Base-by-base conservation (phyloP, 1,140 invertebrate species). In the Aleiodes sp. region DNA sequence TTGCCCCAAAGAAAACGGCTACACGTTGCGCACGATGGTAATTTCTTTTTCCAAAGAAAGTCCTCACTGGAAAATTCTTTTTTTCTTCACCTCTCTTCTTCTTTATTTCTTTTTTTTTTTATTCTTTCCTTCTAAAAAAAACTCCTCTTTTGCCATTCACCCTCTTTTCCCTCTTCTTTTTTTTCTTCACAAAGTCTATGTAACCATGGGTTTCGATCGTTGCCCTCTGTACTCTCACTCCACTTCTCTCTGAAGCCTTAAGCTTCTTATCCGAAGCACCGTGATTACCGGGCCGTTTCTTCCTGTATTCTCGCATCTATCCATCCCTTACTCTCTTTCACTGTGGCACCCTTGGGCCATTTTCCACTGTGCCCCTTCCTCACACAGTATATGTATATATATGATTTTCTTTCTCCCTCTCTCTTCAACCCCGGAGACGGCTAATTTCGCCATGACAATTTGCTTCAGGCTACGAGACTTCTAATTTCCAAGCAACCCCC, bases 241-340 rank as follows among this genome's bases (percentile, higher is more conserved):
- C 46, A 43, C 39, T 12, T 64, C 14, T 64, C 41, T 37, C 6
- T 26, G 37, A 43, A 19, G 35, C 65, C 57, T 65, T 72, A 72
- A 72, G 71, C 71, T 72, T 72, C 71, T 72, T 72, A 72, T 72
- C 71, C 63, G 66, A 69, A 72, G 71, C 63, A 69, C 71, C 71
- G 43, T 72, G 71, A 72, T 72, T 72, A 72, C 71, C 41, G 43
- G 41, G 28, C 52, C 63, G 39, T 69, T 63, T 63, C 62, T 46
- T 35, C 61, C 19, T 16, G 14, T 9, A 35, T 6, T 46, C 43
- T 56, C 37, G 31, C 59, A 28, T 35, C 56, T 33, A 35, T 39
- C 16, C 7, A 12, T 52, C 28, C 6, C 19, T 64, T 57, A 33
- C 21, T 6, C 41, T 43, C 39, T 35, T 43, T 43, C 39, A 43